Evolutionary conservation across 2,113 vertebrate genomes (phyloP), one percentile per base, ranked within the genome.

Genomic region (Excalfactoria chinensis): DNA sequence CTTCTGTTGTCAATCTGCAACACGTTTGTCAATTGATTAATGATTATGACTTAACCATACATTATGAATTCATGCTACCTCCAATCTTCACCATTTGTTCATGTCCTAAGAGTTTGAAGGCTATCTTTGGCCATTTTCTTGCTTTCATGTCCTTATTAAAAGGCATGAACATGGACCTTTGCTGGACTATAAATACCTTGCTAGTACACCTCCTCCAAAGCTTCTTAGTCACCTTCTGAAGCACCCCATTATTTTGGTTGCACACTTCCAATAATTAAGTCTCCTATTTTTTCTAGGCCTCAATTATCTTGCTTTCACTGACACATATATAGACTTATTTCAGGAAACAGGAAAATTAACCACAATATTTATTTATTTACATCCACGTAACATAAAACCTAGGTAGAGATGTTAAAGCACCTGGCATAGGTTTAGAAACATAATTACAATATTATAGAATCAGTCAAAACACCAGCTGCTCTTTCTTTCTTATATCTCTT

Each of bases 381-480:
- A 89, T 94, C 67, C 81, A 79, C 77, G 82, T 46, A 84, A 90
- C 95, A 81, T 86, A 92, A 88, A 90, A 75, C 59, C 55, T 46
- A 73, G 21, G 43, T 86, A 70, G 63, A 85, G 59, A 76, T 89
- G 63, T 83, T 93, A 86, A 78, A 86, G 28, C 46, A 73, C 49
- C 68, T 96, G 95, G 93, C 86, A 83, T 34, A 35, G 18, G 64
- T 70, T 79, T 92, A 90, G 70, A 90, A 92, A 89, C 7, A 9
- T 51, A 70, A 96, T 94, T 94, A 93, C 63, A 89, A n/a, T 92
- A 93, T 94, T 91, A 79, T 1, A 76, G 71, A 76, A 77, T 74
- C 82, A 93, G 71, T 93, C 89, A 92, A 93, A 96, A 90, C 68
- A 94, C 84, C 92, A 95, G 81, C 90, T 93, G 78, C 46, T 81